Percentiles rank a stretch among this genome's conserved stretches.
phyloP scores from a whole-genome alignment of 2,797 vertebrate genomes.

The Eulemur coronatus region DNA sequence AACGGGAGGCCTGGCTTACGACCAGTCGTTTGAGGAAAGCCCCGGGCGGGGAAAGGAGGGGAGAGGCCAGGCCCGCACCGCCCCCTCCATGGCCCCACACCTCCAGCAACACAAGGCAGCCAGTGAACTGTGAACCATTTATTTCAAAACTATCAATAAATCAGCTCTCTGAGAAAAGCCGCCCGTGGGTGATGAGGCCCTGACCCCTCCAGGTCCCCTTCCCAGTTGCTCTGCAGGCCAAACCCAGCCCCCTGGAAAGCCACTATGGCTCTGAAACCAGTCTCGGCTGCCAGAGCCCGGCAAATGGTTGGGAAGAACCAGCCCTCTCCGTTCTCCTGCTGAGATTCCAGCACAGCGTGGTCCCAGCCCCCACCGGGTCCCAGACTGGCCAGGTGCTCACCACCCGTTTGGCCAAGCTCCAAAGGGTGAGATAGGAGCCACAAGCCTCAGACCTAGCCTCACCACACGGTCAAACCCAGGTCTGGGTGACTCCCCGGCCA shows the following conservation, averaged over 20 bases:
- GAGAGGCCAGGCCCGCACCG: background rate
- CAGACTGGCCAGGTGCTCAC: background rate
- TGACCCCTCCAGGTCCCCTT: background rate
- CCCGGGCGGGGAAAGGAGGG: background rate
- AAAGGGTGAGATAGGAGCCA: background rate
- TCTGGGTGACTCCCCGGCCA: rapidly evolving
- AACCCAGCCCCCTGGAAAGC: background rate
- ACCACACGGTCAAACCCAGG: rapidly evolving
- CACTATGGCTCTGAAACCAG: background rate
- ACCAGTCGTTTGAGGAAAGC: background rate
- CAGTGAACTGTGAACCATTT: conserved; percentile 51
- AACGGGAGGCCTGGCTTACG: background rate
- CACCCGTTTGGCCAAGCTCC: background rate
- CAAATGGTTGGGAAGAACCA: background rate
- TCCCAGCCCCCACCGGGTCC: background rate
- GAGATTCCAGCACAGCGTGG: rapidly evolving
- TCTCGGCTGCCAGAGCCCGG: background rate
- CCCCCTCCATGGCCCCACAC: background rate
- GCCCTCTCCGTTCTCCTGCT: background rate
- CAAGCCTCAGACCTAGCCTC: background rate
- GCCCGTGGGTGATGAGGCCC: background rate
- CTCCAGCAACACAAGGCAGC: background rate
- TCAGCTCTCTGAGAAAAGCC: background rate
- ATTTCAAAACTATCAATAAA: conserved; percentile 69
- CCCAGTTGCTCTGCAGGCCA: background rate